phyloP scores from a whole-genome alignment of 2,888 invertebrate species.

The Callyntrura guangdongensis region DNA sequence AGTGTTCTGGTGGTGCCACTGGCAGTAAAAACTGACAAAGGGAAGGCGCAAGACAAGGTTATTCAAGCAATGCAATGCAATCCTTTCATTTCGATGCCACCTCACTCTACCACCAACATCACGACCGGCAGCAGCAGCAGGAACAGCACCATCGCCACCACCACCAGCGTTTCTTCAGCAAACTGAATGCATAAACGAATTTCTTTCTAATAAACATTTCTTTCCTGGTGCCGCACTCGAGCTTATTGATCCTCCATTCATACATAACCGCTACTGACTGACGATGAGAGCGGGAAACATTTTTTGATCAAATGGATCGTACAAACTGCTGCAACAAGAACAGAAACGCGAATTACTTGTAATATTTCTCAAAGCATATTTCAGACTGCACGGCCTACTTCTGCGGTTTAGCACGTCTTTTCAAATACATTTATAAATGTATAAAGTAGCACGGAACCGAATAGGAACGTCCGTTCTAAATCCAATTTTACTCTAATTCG shows the following conservation, averaged over 20 bases:
- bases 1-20: conserved; percentile 73
- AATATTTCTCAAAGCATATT: neutral
- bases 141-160: conserved; percentile 18
- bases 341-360: neutral
- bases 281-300: neutral
- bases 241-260: conserved; percentile 51
- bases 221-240: conserved; percentile 4
- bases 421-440: conserved; percentile 6
- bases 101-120: conserved; percentile 39
- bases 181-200: conserved; percentile 59
- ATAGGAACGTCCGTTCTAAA: too few relatives aligned
- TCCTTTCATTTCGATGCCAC: conserved; percentile 10
- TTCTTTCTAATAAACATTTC: conserved; percentile 66
- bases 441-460: too few relatives aligned
- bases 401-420: conserved; percentile 14
- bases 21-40: conserved; percentile 71
- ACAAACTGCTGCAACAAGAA: neutral
- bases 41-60: conserved; percentile 70
- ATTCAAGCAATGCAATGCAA: conserved; percentile 68
- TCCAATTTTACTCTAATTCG: neutral
- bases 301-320: conserved; percentile 1
- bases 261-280: neutral
- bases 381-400: neutral
- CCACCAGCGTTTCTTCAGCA: too few relatives aligned
- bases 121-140: conserved; percentile 49